Evolutionary conservation across 2,888 invertebrate species (phyloP).

Genomic region (Ormyrus pomaceus): DNA sequence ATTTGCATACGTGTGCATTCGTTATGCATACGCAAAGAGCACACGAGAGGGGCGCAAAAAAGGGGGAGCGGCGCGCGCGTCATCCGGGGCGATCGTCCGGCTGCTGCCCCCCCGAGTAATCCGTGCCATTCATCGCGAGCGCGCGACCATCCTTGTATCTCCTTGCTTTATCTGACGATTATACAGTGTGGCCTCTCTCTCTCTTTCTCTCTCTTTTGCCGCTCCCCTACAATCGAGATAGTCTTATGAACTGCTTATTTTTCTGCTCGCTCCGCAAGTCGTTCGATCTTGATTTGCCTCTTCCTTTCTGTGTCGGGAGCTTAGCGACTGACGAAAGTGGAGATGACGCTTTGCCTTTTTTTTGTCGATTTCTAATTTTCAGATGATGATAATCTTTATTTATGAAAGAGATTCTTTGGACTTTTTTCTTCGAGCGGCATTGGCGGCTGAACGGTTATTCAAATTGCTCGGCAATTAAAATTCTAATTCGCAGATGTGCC

Average conservation of each 20-base stretch:
- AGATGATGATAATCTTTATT: too few relatives aligned
- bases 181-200: conserved; percentile 26
- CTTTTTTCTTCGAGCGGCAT: too few relatives aligned
- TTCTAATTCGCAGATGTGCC: too few relatives aligned
- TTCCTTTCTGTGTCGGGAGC: not conserved
- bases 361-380: not conserved
- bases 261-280: conserved; percentile 23
- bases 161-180: conserved; percentile 50
- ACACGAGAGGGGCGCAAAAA: not conserved
- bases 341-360: not conserved
- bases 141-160: conserved; percentile 46
- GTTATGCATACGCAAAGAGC: not conserved
- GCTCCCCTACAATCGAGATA: not conserved
- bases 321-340: too few relatives aligned
- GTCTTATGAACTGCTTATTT: conserved; percentile 38
- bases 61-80: not conserved
- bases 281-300: conserved; percentile 25
- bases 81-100: conserved; percentile 15
- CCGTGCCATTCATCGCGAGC: conserved; percentile 47
- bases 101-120: conserved; percentile 29
- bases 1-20: conserved; percentile 5
- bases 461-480: too few relatives aligned
- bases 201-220: conserved; percentile 17
- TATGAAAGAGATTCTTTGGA: too few relatives aligned
- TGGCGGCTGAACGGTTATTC: too few relatives aligned